A percentile compares a stretch with the other conserved stretches of the same genome.
Conservation (phyloP, 1,140 invertebrate species). For the Cryptotermes secundus region DNA sequence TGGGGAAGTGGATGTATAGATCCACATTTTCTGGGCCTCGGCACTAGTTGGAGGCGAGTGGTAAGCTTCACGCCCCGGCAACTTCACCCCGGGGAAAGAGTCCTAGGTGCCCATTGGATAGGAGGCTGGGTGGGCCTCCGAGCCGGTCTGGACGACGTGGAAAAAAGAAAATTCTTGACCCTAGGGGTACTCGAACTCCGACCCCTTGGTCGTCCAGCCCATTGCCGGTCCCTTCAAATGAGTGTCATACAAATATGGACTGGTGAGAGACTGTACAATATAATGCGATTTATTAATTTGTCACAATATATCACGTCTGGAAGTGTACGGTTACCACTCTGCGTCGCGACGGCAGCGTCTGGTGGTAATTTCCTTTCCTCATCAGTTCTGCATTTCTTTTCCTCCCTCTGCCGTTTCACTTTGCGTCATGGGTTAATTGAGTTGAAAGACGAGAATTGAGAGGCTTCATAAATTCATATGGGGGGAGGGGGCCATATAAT, state of each 20-base stretch:
- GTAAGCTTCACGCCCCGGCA: too few relatives aligned
- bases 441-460: slow-evolving; percentile 12
- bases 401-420: neutral
- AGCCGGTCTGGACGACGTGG: too few relatives aligned
- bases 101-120: too few relatives aligned
- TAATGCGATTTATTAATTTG: neutral
- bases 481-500: neutral
- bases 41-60: too few relatives aligned
- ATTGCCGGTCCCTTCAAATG: too few relatives aligned
- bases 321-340: neutral
- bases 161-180: too few relatives aligned
- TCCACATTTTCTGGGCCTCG: too few relatives aligned
- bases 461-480: slow-evolving; percentile 16
- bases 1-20: too few relatives aligned
- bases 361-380: slow-evolving; percentile 13
- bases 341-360: neutral
- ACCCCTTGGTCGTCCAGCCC: too few relatives aligned
- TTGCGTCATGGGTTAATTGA: slow-evolving; percentile 8
- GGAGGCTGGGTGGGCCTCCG: too few relatives aligned
- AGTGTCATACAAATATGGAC: neutral
- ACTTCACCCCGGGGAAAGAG: too few relatives aligned
- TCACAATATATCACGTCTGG: neutral
- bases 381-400: neutral
- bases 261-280: neutral
- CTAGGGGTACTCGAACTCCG: too few relatives aligned